Evolutionary conservation across 2,797 vertebrate genomes (phyloP).

Genomic region (Heliangelus exortis): DNA sequence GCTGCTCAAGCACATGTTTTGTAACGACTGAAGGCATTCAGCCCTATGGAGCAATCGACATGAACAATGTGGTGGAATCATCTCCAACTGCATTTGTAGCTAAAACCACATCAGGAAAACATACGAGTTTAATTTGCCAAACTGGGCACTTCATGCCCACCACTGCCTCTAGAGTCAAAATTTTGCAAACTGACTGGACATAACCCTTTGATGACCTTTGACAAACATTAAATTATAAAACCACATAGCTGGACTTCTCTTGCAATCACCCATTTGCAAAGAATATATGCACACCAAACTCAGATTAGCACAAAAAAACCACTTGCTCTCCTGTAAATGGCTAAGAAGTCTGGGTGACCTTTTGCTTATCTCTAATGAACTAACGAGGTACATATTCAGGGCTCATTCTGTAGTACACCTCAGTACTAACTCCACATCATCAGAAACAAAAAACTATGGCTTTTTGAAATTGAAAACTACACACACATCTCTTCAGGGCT

Average conservation of each 20-base stretch:
- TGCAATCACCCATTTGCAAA: not conserved
- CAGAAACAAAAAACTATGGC: not conserved
- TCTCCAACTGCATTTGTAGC: not conserved
- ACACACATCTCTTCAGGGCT: not conserved
- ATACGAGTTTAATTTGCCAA: not conserved
- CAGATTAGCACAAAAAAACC: not conserved
- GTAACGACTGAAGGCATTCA: not conserved
- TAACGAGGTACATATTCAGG: not conserved
- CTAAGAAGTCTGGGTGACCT: not conserved
- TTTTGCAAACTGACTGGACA: not conserved
- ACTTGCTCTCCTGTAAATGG: not conserved
- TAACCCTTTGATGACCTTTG: not conserved
- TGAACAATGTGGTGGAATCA: not conserved
- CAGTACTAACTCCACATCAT: not conserved
- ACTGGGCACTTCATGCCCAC: not conserved
- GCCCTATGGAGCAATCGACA: not conserved
- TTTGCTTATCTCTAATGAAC: conserved; percentile 12
- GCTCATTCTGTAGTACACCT: not conserved
- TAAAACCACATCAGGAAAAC: not conserved
- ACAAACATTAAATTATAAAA: conserved; percentile 6
- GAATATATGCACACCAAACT: not conserved
- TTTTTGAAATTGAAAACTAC: conserved; percentile 16
- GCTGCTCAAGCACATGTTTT: not conserved
- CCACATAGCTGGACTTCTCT: not conserved
- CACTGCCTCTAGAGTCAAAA: not conserved